Conservation (phyloP, 2,888 invertebrate species). For the Psylliodes chrysocephalus region DNA sequence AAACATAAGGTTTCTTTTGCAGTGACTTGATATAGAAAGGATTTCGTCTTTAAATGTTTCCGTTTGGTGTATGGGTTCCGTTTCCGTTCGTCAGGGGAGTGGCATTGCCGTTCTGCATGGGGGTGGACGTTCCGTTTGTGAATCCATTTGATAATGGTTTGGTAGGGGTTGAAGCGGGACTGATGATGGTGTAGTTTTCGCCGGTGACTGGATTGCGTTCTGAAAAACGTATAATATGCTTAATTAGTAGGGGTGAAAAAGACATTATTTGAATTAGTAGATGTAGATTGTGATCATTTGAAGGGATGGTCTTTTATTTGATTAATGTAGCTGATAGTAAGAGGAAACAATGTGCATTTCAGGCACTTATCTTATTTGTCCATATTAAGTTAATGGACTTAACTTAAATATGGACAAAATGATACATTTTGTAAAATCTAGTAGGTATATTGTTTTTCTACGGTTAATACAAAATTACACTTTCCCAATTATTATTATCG, state of each 20-base stretch:
- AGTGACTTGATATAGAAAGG: too few species aligned
- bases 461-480: too few species aligned
- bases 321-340: too few species aligned
- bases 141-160: slow-evolving; percentile 57
- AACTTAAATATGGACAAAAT: too few species aligned
- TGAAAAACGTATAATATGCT: slow-evolving; percentile 35
- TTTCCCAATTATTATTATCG: too few species aligned
- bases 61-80: slow-evolving; percentile 36
- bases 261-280: not conserved
- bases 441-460: too few species aligned
- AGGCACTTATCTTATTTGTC: too few species aligned
- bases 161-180: slow-evolving; percentile 57
- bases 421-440: too few species aligned
- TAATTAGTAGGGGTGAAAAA: not conserved
- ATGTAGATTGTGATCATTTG: not conserved
- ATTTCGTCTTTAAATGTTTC: slow-evolving; percentile 36
- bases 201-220: slow-evolving; percentile 64
- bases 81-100: slow-evolving; percentile 41
- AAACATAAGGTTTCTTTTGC: slow-evolving; percentile 23
- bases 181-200: slow-evolving; percentile 59
- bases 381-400: too few species aligned
- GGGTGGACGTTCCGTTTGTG: slow-evolving; percentile 53
- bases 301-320: too few species aligned
- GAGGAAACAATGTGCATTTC: too few species aligned
- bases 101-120: slow-evolving; percentile 47